Evolutionary conservation across 1,140 invertebrate species (phyloP), one percentile per base, ranked within the genome.

Genomic region (Tetragonula clypearis): DNA sequence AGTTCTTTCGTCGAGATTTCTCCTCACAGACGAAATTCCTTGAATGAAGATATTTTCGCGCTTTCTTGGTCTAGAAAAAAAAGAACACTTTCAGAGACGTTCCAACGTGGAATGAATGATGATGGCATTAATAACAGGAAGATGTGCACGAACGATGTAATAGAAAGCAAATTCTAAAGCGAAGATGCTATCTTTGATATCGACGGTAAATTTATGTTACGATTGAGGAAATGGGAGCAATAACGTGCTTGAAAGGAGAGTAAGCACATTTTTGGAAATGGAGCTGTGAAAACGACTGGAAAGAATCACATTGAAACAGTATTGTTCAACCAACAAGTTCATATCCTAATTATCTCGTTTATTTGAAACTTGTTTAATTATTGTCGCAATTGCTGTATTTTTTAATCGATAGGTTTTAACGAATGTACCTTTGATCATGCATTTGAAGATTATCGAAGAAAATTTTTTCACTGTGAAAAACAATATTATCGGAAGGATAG

Each of bases 151-250:
- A 58, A 66, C 65, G 65, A 66, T 17, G 26, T 15, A 3, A 17
- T 23, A 23, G 73, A 23, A 72, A 8, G 1, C 17, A 26, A 58
- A 75, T 75, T 75, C 55, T 15, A 8, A 58, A 30, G 55, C 14
- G 35, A 30, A 35, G 55, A 23, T 17, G 55, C 14, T 58, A 23
- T 2, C 12, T 58, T 75, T 15, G 26, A 75, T 17, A 19, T 30
- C 35, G 74, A 58, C 30, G 21, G 74, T 55, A 35, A 58, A 82
- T 82, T 65, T 82, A 74, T 74, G 35, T 26, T 55, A 74, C 12
- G 35, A 12, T 41, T 17, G 41, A 55, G 21, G 41, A n/a, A 55
- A 74, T 11, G 30, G n/a, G 49, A n/a, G 23, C 69, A 72, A 23
- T 26, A 21, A 1, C 49, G n/a, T 12, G 69, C 49, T 75, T 17